Base-by-base conservation (phyloP, 2,113 vertebrate species). In the Caretta caretta region DNA sequence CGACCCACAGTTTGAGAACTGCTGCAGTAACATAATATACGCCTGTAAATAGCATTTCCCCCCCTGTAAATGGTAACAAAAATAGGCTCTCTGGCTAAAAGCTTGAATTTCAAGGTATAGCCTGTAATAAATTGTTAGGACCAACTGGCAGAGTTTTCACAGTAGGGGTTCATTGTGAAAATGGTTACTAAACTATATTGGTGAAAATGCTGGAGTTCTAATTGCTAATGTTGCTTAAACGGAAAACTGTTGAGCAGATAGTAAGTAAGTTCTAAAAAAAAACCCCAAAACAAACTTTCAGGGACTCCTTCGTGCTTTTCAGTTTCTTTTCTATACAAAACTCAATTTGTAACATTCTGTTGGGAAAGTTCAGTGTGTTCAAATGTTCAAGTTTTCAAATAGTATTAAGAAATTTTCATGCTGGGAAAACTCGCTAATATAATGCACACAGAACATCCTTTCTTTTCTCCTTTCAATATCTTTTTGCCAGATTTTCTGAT, bases 271-370 rank as follows among this genome's bases (percentile, higher is more conserved):
- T 42, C 38, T 50, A 25, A 96, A 79, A 94, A 94, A 92, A 72
- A 72, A 42, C 2, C 72, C 53, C 3, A 8, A 22, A 95, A 95
- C 80, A 93, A 81, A 93, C 69, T 96, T 89, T 88, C 89, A 93
- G 50, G 90, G 97, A 93, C 96, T 97, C 96, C 89, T 97, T 84
- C 46, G 93, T 92, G n/a, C 86, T 92, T 96, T 94, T 90, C 97
- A 96, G 35, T 69, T 53, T 91, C 50, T n/a, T 88, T 82, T 31
- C 59, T 62, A 93, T 94, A 93, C 78, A 81, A 48, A 96, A 51
- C 86, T 91, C 90, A 97, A 83, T 79, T 80, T 95, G 79, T 96
- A 79, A 96, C 92, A 87, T 86, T 91, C 79, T 97, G 90, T 83
- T 96, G 94, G 81, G 90, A 96, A 94, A 80, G 3, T 65, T 65